Base-by-base conservation (phyloP, 2,888 invertebrate species). In the Arge pagana region DNA sequence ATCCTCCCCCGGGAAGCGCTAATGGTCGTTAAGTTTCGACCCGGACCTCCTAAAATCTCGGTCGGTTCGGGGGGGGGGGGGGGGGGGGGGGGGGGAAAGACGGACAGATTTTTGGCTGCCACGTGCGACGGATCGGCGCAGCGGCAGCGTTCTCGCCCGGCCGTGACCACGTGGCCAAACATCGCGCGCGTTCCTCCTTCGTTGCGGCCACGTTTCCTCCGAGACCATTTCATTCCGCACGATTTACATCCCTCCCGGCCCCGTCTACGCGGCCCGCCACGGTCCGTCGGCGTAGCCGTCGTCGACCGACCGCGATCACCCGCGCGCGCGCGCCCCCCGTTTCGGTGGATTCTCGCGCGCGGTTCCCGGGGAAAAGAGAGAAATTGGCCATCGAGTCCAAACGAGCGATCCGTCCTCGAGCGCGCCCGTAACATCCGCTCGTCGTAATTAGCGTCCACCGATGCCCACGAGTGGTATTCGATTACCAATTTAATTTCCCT, bases 21-120 rank as follows among this genome's bases (percentile, higher is more conserved):
- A 67, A 68, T 64, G 64, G 64, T 57, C 60, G 63, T 59, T 65
- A 64, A 63, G 59, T 60, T 61, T 56, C 56, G n/a, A n/a, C n/a
- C n/a, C n/a, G n/a, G n/a, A n/a, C n/a, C n/a, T n/a, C n/a, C n/a
- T n/a, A n/a, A n/a, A n/a, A n/a, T n/a, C n/a, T n/a, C n/a, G n/a
- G n/a, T n/a, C n/a, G n/a, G n/a, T n/a, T n/a, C n/a, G n/a, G n/a
- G n/a, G n/a, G n/a, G n/a, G n/a, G n/a, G n/a, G n/a, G n/a, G n/a
- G n/a, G n/a, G n/a, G n/a, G n/a, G n/a, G n/a, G n/a, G n/a, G 45
- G 39, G 41, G 50, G 59, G 55, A 56, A 58, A 62, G 50, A 13
- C 43, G 53, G 23, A 21, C 16, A 53, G 55, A 55, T 41, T 54
- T 53, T 58, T 54, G 49, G 54, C 40, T 54, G 63, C 54, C 65